These are phyloP conservation scores for Erpobdella octoculata DNA, from an alignment of 2,888 invertebrate species.

Conservation along the genomic window DNA sequence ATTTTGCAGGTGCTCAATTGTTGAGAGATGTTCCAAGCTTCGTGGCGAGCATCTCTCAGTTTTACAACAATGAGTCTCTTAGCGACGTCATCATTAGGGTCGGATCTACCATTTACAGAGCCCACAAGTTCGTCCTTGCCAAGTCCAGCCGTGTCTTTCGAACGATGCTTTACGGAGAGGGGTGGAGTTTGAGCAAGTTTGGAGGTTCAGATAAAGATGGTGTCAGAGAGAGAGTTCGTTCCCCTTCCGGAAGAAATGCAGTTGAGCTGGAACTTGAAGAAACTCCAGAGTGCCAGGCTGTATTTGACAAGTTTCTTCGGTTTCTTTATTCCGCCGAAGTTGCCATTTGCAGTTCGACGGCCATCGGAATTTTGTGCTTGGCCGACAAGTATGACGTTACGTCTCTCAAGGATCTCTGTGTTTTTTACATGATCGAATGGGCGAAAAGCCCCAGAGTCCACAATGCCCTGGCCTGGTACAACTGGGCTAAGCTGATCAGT, in stretches of 20 bases:
- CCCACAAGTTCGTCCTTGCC: conserved; percentile 51
- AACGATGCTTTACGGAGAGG: conserved; percentile 49
- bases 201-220: not conserved
- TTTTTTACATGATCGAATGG: conserved; percentile 50
- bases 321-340: conserved; percentile 51
- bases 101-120: conserved; percentile 42
- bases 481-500: conserved; percentile 51
- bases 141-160: conserved; percentile 51
- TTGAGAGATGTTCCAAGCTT: conserved; percentile 9
- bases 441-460: conserved; percentile 46
- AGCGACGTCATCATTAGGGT: conserved; percentile 48
- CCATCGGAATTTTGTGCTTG: conserved; percentile 50
- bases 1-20: not conserved
- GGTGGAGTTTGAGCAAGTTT: conserved; percentile 43
- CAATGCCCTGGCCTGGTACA: conserved; percentile 51
- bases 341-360: conserved; percentile 44
- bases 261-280: conserved; percentile 47
- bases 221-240: conserved; percentile 32
- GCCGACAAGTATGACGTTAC: conserved; percentile 52
- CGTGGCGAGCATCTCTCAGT: conserved; percentile 32
- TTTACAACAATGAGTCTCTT: conserved; percentile 47
- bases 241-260: conserved; percentile 41
- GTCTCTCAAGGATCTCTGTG: conserved; percentile 48
- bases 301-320: conserved; percentile 48
- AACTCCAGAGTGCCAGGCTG: conserved; percentile 46